These are phyloP conservation scores for Drosophila bipectinata DNA, from an alignment of 1,140 invertebrate genomes.

Conservation along the genomic window DNA sequence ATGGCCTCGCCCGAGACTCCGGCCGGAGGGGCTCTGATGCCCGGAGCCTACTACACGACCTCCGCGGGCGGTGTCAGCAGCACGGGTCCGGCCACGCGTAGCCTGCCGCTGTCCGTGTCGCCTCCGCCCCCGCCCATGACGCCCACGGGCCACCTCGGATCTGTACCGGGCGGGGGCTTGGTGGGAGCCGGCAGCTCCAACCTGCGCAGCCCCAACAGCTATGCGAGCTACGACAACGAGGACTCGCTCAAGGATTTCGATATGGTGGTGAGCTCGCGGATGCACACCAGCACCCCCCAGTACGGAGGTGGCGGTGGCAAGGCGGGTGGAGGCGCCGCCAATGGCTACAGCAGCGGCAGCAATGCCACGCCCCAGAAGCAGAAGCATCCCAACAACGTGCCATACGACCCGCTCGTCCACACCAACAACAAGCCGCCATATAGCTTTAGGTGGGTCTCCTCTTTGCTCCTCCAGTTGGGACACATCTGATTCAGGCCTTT, in stretches of 20 bases:
- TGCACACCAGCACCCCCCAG: constrained; percentile 72
- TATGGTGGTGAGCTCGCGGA: constrained; percentile 44
- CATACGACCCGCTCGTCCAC: constrained; percentile 91
- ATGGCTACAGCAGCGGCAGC: constrained; percentile 27
- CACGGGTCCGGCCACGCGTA: constrained; percentile 13
- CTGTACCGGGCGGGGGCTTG: background rate
- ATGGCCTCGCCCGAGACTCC: constrained; percentile 52
- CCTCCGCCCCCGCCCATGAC: constrained; percentile 62
- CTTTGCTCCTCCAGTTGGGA: constrained; percentile 84
- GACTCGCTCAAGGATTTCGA: constrained; percentile 82
- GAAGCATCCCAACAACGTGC: constrained; percentile 90
- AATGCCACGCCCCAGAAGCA: constrained; percentile 84
- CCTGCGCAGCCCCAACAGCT: constrained; percentile 75
- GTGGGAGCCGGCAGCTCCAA: constrained; percentile 35
- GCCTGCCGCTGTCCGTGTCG: constrained; percentile 49
- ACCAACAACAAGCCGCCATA: constrained; percentile 96
- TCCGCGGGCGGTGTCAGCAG: constrained; percentile 2
- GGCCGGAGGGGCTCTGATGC: constrained; percentile 32
- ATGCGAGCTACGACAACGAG: constrained; percentile 80
- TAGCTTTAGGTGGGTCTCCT: constrained; percentile 85
- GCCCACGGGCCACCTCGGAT: constrained; percentile 57
- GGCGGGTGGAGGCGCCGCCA: constrained; percentile 10
- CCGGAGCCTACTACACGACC: constrained; percentile 44
- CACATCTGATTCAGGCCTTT: too few species aligned
- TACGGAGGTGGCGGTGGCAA: constrained; percentile 28